Evolutionary conservation across 2,797 vertebrate genomes (phyloP), one percentile per base, ranked within the genome.

Genomic region (Champsocephalus gunnari): DNA sequence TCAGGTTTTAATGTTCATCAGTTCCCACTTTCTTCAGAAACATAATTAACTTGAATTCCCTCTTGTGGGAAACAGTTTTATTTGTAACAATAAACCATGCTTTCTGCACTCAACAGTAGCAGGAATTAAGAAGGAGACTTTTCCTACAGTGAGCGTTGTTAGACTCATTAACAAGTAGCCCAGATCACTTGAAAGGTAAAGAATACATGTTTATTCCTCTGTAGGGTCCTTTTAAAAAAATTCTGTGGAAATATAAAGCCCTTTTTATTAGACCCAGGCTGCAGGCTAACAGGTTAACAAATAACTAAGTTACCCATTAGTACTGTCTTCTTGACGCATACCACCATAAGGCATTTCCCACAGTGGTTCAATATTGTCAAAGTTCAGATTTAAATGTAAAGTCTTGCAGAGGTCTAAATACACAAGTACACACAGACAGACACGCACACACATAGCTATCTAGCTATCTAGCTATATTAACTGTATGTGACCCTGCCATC

Each of bases 401-500:
- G 57, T 49, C 54, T 55, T 79, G 8, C 32, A 32, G n/a, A 50
- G 38, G 32, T 21, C 16, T 47, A 34, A 70, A 49, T 49, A 66
- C 50, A 60, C 65, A 64, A 45, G 44, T 32, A 67, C 50, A 43
- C 19, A n/a, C 24, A 63, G 2, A 51, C 49, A 51, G 9, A n/a
- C 24, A 64, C 17, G 17, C 49, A 51, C 49, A 61, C 14, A 71
- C 72, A 55, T 12, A 11, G 24, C 17, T n/a, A n/a, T n/a, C n/a
- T n/a, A n/a, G n/a, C n/a, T n/a, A n/a, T n/a, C n/a, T 21, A 17
- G 34, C 34, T 17, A 24, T 24, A 64, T 76, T 19, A 59, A 24
- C 38, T 71, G 12, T 16, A 38, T 57, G 48, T 56, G 72, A 67
- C 56, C 49, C 71, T 59, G 83, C 81, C 59, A 84, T 72, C 66